Evolutionary conservation across 2,888 invertebrate genomes (phyloP).

Genomic region (Oscheius sp.): DNA sequence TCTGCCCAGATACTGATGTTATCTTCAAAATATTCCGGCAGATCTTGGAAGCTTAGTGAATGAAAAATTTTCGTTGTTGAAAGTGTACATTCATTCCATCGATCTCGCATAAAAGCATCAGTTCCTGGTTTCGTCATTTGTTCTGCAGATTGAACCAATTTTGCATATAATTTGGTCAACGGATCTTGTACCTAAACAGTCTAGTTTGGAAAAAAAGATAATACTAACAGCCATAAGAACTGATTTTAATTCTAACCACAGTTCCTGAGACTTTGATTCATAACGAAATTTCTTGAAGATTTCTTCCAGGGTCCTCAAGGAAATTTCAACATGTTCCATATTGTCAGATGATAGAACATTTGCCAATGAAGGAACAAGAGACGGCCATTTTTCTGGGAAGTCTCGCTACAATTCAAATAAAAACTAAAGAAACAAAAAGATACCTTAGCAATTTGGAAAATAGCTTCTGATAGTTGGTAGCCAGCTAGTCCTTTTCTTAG

Average conservation of each 20-base stretch:
- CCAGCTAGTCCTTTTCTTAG: conserved; percentile 89
- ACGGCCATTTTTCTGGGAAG: conserved; percentile 95
- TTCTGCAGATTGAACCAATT: conserved; percentile 72
- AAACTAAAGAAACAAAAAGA: not conserved
- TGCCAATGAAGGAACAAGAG: conserved; percentile 90
- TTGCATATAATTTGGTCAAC: conserved; percentile 87
- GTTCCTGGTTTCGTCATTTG: not conserved
- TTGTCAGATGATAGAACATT: conserved; percentile 78
- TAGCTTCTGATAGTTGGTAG: conserved; percentile 79
- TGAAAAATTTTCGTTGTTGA: conserved; percentile 79
- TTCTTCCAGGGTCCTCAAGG: conserved; percentile 92
- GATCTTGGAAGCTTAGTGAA: conserved; percentile 94
- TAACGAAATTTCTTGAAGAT: conserved; percentile 87
- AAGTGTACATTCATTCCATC: not conserved
- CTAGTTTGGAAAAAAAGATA: not conserved
- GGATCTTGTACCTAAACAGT: conserved; percentile 82
- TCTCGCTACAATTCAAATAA: conserved; percentile 80
- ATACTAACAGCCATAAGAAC: conserved; percentile 43
- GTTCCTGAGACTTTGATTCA: conserved; percentile 90
- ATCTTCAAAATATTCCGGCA: conserved; percentile 97
- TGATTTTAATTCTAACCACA: conserved; percentile 93
- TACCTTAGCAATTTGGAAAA: conserved; percentile 67
- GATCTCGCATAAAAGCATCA: not conserved
- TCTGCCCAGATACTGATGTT: conserved; percentile 95
- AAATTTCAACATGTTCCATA: conserved; percentile 91